Percentiles rank a stretch among this genome's conserved stretches.
These are phyloP conservation scores for Clamator glandarius DNA, from an alignment of 2,797 vertebrate species.

Conservation along the genomic window DNA sequence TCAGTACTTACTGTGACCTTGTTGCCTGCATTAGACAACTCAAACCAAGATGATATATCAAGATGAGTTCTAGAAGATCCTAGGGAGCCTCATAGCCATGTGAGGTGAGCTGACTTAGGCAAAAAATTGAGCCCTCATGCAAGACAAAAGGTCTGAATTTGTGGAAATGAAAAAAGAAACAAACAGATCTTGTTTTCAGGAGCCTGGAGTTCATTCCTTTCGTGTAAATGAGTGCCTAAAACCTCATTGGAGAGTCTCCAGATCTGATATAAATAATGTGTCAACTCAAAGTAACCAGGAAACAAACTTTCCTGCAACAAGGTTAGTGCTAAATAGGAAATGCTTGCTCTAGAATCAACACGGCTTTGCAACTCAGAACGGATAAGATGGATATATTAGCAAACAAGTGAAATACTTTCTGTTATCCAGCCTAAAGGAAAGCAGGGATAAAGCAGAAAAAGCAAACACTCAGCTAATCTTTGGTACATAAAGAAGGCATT, in stretches of 20 bases:
- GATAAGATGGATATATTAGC: background rate
- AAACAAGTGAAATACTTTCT: background rate
- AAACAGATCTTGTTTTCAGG: background rate
- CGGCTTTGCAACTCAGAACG: background rate
- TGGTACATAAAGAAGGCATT: background rate
- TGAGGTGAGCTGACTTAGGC: background rate
- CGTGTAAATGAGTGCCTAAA: background rate
- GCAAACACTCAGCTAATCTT: background rate
- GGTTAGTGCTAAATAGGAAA: background rate
- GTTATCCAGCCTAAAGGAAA: background rate
- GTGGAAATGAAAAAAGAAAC: background rate
- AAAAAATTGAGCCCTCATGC: background rate
- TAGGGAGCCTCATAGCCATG: background rate
- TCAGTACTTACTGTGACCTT: background rate
- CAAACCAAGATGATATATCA: background rate
- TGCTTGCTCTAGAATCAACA: background rate
- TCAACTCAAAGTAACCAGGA: background rate
- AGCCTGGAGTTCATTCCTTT: background rate
- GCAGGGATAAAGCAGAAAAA: background rate
- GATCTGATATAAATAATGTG: background rate
- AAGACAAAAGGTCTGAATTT: background rate
- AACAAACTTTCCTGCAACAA: background rate
- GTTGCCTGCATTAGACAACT: background rate
- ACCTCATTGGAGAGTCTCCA: background rate
- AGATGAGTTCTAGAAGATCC: background rate